Percentiles rank a stretch among this genome's conserved stretches.
phyloP scores from a whole-genome alignment of 2,888 invertebrate genomes.

The Venusia cambrica region DNA sequence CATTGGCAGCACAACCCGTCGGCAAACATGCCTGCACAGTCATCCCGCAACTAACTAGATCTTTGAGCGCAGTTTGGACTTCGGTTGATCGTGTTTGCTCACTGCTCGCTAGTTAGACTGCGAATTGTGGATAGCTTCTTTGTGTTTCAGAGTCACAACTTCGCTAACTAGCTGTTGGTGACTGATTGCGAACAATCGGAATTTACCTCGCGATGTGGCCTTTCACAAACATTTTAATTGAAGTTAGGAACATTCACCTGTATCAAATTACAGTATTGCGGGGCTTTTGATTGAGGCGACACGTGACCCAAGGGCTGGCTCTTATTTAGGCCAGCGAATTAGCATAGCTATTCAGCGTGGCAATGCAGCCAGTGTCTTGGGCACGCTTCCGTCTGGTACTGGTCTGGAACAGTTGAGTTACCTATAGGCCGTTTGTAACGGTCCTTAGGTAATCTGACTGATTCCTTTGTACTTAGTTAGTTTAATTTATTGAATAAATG shows the following conservation, averaged over 20 bases:
- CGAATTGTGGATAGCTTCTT: conserved; percentile 69
- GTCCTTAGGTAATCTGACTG: too few species aligned
- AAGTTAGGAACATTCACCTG: conserved; percentile 2
- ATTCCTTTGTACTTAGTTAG: too few species aligned
- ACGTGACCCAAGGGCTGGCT: too few species aligned
- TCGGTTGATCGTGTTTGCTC: conserved; percentile 69
- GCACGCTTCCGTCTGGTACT: too few species aligned
- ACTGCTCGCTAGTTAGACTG: conserved; percentile 68
- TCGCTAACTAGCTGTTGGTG: conserved; percentile 67
- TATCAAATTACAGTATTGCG: background rate
- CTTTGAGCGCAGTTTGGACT: conserved; percentile 72
- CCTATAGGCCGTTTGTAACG: too few species aligned
- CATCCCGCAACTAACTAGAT: conserved; percentile 72
- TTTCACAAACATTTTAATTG: conserved; percentile 19
- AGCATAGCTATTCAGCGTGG: too few species aligned
- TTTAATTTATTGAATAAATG: too few species aligned
- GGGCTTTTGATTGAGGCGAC: too few species aligned
- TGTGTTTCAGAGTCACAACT: conserved; percentile 67
- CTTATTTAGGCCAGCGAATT: too few species aligned
- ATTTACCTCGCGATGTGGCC: conserved; percentile 27
- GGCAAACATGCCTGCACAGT: conserved; percentile 51
- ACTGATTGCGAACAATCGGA: conserved; percentile 45
- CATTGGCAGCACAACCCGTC: conserved; percentile 39
- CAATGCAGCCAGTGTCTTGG: too few species aligned
- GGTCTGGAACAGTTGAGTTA: too few species aligned